These are phyloP conservation scores for honey bee (Apis mellifera) DNA, from an alignment of 1,140 invertebrate species.

Conservation along the genomic window Amel_HAv3.1 CM009932.2:7792501-7793000, in stretches of 20 bases:
- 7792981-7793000: neutral
- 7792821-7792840: neutral
- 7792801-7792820: neutral
- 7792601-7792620: neutral
- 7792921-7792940: neutral
- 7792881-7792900: slow-evolving; percentile 33
- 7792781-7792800: slow-evolving; percentile 27
- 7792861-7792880: slow-evolving; percentile 8
- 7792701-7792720: slow-evolving; percentile 46
- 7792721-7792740: slow-evolving; percentile 53
- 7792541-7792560: slow-evolving; percentile 45
- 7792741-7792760: slow-evolving; percentile 38
- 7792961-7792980: neutral
- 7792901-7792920: slow-evolving; percentile 5
- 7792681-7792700: slow-evolving; percentile 53
- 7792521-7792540: slow-evolving; percentile 26
- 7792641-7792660: neutral
- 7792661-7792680: slow-evolving; percentile 44
- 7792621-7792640: neutral
- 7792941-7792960: neutral
- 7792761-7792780: slow-evolving; percentile 56
- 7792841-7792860: slow-evolving; percentile 15
- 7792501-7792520: neutral
- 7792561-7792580: slow-evolving; percentile 36
- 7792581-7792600: slow-evolving; percentile 37